Evolutionary conservation across 2,113 vertebrate species (phyloP).

Genomic region (Conger conger): DNA sequence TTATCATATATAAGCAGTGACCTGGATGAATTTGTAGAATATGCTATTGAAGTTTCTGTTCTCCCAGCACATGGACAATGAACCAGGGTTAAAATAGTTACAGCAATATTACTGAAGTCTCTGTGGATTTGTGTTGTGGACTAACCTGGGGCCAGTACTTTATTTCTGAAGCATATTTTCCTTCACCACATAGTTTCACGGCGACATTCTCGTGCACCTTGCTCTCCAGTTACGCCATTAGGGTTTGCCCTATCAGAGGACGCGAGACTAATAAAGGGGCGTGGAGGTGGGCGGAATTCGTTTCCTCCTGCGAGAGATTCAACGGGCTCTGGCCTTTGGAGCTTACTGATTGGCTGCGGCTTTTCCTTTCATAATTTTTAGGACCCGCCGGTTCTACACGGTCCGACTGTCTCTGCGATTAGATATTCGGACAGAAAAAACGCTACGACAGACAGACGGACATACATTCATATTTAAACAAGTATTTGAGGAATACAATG

Average conservation of each 20-base stretch:
- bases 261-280: background rate
- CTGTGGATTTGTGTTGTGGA: background rate
- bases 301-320: conserved; percentile 17
- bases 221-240: conserved; percentile 43
- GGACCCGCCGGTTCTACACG: conserved; percentile 29
- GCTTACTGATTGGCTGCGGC: conserved; percentile 52
- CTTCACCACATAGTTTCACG: background rate
- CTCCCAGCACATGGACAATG: background rate
- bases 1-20: no score
- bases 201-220: conserved; percentile 35
- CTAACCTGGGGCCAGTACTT: background rate
- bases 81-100: background rate
- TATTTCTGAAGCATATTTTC: no score
- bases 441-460: conserved; percentile 13
- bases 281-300: conserved; percentile 34
- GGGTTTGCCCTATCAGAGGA: conserved; percentile 51
- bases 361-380: conserved; percentile 25
- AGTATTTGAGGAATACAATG: conserved; percentile 9
- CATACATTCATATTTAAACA: conserved; percentile 22
- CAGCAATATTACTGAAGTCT: background rate
- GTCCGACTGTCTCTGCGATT: background rate
- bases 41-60: background rate
- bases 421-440: conserved; percentile 29
- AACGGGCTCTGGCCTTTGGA: conserved; percentile 35
- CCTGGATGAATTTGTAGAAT: no score